phyloP scores from a whole-genome alignment of 2,113 vertebrate genomes.

The Arizona elegans region DNA sequence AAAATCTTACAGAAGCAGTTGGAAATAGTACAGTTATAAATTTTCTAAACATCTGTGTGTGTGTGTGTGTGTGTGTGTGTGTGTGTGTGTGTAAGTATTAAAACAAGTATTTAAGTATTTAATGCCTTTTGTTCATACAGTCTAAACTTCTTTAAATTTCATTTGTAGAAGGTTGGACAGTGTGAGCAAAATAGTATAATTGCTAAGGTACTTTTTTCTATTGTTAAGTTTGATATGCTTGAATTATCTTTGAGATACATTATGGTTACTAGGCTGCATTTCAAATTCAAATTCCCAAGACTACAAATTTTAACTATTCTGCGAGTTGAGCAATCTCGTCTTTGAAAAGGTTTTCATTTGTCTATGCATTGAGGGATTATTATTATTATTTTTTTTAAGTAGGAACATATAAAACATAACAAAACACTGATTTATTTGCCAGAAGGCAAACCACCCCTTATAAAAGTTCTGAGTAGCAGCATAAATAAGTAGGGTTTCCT shows the following conservation, averaged over 20 bases:
- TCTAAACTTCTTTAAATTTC: not conserved
- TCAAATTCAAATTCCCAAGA: not conserved
- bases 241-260: not conserved
- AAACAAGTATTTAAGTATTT: not conserved
- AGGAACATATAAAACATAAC: not conserved
- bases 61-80: not conserved
- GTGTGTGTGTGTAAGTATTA: not conserved
- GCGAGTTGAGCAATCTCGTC: not conserved
- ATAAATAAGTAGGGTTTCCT: not conserved
- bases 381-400: no score
- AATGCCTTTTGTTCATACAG: not conserved
- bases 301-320: not conserved
- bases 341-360: not conserved
- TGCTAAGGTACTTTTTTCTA: not conserved
- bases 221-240: not conserved
- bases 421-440: not conserved
- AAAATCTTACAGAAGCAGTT: not conserved
- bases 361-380: not conserved
- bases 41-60: not conserved
- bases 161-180: not conserved
- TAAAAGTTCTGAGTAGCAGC: not conserved
- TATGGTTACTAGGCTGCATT: no score
- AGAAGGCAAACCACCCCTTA: not conserved
- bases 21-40: not conserved
- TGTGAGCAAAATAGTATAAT: not conserved